A percentile compares a stretch with the other conserved stretches of the same genome.
Evolutionary conservation across 2,113 vertebrate genomes (phyloP).

Genomic region (Chrysemys picta): DNA sequence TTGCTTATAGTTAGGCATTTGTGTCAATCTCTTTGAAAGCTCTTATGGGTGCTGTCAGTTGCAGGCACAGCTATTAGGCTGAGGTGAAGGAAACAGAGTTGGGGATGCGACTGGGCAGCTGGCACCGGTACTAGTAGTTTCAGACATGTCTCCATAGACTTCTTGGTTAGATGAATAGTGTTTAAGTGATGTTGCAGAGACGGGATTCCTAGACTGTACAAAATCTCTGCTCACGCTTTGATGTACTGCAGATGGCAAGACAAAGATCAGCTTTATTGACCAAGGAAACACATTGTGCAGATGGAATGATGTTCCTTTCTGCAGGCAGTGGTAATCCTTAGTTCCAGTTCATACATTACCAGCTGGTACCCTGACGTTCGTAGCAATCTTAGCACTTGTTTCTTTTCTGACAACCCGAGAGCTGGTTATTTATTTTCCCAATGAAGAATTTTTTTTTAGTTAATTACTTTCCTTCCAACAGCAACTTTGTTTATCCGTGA

Average conservation of each 20-base stretch:
- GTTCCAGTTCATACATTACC: background rate
- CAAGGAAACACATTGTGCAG: constrained; percentile 45
- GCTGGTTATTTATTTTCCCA: constrained; percentile 41
- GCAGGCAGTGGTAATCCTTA: constrained; percentile 36
- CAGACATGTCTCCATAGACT: background rate
- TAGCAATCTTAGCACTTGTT: constrained; percentile 46
- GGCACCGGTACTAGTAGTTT: background rate
- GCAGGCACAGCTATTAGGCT: background rate
- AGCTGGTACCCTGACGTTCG: constrained; percentile 51
- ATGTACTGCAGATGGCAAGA: background rate
- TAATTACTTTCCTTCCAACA: constrained; percentile 32
- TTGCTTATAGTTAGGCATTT: background rate
- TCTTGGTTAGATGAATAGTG: background rate
- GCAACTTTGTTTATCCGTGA: constrained; percentile 20
- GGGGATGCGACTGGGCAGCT: background rate
- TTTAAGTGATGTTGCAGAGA: background rate
- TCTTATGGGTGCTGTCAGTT: background rate
- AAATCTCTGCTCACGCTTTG: background rate
- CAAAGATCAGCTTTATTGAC: background rate
- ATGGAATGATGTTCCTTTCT: background rate
- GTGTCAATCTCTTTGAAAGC: background rate
- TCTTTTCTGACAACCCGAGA: constrained; percentile 46
- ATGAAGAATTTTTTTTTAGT: constrained; percentile 51
- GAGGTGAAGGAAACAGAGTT: background rate
- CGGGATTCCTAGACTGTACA: background rate